These are phyloP conservation scores for Proteles cristata DNA, from an alignment of 2,113 vertebrate genomes.

Conservation along the genomic window DNA sequence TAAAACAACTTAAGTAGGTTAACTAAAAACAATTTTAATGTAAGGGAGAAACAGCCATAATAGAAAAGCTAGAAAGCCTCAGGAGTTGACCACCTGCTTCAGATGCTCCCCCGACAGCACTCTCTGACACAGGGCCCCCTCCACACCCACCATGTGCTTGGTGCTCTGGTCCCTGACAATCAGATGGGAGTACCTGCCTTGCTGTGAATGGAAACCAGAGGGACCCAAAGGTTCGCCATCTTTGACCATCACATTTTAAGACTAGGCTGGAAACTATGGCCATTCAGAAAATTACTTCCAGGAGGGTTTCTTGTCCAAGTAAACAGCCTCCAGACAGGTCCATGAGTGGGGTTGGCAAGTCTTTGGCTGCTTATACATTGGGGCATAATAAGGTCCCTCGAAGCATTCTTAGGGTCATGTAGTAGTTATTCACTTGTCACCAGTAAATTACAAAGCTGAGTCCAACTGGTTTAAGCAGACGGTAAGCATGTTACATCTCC, in stretches of 20 bases:
- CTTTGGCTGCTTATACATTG: not conserved
- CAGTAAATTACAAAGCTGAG: not conserved
- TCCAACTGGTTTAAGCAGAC: not conserved
- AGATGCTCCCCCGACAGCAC: rapidly evolving
- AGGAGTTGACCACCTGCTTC: too few species aligned
- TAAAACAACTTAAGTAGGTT: not conserved
- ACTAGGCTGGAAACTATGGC: not conserved
- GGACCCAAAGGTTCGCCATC: not conserved
- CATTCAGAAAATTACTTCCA: not conserved
- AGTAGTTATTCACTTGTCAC: not conserved
- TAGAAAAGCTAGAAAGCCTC: too few species aligned
- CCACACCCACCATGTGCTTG: rapidly evolving
- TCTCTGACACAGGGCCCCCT: rapidly evolving
- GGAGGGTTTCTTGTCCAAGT: not conserved
- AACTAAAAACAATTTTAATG: not conserved
- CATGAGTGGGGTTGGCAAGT: rapidly evolving
- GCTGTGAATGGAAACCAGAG: not conserved
- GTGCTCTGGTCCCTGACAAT: not conserved
- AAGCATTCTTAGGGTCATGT: not conserved
- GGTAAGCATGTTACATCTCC: rapidly evolving
- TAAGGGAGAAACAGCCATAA: too few species aligned
- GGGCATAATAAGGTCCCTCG: not conserved
- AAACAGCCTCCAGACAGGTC: not conserved
- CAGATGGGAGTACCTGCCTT: too few species aligned
- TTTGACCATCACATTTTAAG: not conserved